Base-by-base conservation (phyloP, 2,113 vertebrate species). In the Forbesichthys papilliferus region DNA sequence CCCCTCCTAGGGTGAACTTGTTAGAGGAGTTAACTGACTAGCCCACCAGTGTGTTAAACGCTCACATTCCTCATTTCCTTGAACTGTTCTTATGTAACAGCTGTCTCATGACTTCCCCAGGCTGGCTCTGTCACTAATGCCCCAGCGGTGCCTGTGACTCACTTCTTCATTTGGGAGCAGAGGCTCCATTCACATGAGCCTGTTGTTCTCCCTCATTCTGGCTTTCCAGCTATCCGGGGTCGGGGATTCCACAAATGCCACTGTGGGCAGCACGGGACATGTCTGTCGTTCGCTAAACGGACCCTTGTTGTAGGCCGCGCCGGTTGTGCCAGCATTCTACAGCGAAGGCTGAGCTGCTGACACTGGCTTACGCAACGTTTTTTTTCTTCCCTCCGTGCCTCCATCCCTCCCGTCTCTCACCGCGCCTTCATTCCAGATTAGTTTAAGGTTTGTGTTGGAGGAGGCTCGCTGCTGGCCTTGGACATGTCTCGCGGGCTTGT, bases 401-500 rank as follows among this genome's bases (percentile, higher is more conserved):
- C 66, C 66, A 66, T 83, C 62, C 62, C 77, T 67, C 64, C 80
- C 63, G 62, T 52, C 48, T 27, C 74, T 68, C 51, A 12, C 64
- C 64, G 62, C 79, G 72, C 69, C 68, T 82, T 86, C 63, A 73
- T 79, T 59, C 77, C 68, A 52, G 74, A 67, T 73, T 69, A 62
- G 76, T 74, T 76, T 42, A 65, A 11, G 76, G 78, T 80, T 88
- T 80, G 66, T 84, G 72, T 82, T 75, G 60, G 79, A 49, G 70
- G 78, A 71, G 78, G 85, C 85, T 81, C 73, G 80, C 80, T 49
- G 27, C 55, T 46, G 59, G 68, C 78, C 71, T 13, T 56, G 52
- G 73, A 82, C 78, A 84, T 77, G 78, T 74, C 77, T 82, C 64
- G 57, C 75, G 75, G 62, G 75, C 75, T 87, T 90, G 90, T 92